Base-by-base conservation (phyloP, 2,113 vertebrate species). In the Trichomycterus rosablanca region DNA sequence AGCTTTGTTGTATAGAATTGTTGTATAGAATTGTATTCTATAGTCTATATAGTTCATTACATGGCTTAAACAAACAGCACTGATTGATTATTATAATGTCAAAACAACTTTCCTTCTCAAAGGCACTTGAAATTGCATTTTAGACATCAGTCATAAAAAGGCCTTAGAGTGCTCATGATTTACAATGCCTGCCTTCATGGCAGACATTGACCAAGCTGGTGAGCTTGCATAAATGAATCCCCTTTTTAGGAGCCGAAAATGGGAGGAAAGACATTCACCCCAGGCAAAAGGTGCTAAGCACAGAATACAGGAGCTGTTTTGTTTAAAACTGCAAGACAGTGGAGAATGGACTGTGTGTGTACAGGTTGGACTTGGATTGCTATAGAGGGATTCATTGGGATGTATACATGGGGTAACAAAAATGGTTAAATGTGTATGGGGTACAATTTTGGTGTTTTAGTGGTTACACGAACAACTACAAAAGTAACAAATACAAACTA, bases 121-220 rank as follows among this genome's bases (percentile, higher is more conserved):
- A 82, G 35, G 69, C 71, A 63, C 73, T 79, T n/a, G n/a, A n/a
- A n/a, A n/a, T n/a, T n/a, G n/a, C n/a, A 73, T 74, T 75, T 81
- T 75, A 82, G 74, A 58, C 74, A 74, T 73, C n/a, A n/a, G 76
- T 80, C 66, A 59, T 69, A 76, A 62, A 55, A 76, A 70, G 65
- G 63, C 40, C 69, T n/a, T 7, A 18, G 69, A 70, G 75, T 75
- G 75, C 75, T 73, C 70, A 64, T 67, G 11, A n/a, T n/a, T 66
- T 63, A 83, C 81, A 86, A 81, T 80, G 78, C 66, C 63, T 78
- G 80, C 74, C 79, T 83, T 83, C 72, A 81, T 74, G 68, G 68
- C 65, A 54, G 76, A 80, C 76, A 70, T 68, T 72, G 23, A 67
- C 67, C 75, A 73, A 59, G 70, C 73, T 63, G n/a, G n/a, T n/a